phyloP scores from a whole-genome alignment of 2,888 invertebrate genomes.

The Pseudococcus jackbeardsleyi region DNA sequence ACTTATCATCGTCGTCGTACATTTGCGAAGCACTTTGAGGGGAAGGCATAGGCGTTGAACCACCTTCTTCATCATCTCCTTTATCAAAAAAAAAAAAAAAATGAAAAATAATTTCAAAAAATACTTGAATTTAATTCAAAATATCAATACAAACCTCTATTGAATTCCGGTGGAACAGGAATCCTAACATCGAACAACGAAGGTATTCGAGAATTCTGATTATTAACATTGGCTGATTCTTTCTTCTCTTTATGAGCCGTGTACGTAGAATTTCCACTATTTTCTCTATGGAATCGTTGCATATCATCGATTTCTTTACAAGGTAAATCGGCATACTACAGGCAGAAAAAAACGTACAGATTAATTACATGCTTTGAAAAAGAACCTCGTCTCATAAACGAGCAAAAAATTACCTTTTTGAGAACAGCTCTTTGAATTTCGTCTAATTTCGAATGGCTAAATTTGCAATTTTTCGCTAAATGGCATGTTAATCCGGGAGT shows the following conservation, averaged over 20 bases:
- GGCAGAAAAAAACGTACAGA: neutral
- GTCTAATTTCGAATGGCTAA: slow-evolving; percentile 90
- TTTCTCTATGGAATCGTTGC: slow-evolving; percentile 32
- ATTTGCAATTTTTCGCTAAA: slow-evolving; percentile 85
- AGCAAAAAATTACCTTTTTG: slow-evolving; percentile 48
- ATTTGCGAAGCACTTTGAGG: slow-evolving; percentile 46
- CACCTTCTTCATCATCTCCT: slow-evolving; percentile 45
- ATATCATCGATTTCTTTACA: slow-evolving; percentile 54
- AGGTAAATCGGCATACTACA: slow-evolving; percentile 55
- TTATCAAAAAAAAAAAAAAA: slow-evolving; percentile 23
- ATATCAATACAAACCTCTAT: neutral
- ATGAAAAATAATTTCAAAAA: neutral
- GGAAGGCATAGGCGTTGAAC: slow-evolving; percentile 58
- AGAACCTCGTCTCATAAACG: no score
- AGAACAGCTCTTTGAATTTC: slow-evolving; percentile 79
- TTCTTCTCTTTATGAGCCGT: slow-evolving; percentile 48
- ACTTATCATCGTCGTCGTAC: slow-evolving; percentile 56
- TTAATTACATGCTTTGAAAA: neutral
- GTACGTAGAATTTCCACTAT: slow-evolving; percentile 12
- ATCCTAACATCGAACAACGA: slow-evolving; percentile 71
- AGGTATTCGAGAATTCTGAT: slow-evolving; percentile 67
- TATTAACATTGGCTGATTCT: slow-evolving; percentile 60
- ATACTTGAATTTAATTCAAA: neutral
- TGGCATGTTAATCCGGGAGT: slow-evolving; percentile 86
- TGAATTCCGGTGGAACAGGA: slow-evolving; percentile 67